phyloP scores from a whole-genome alignment of 2,888 invertebrate species.

The Bursaphelenchus okinawaensis region DNA sequence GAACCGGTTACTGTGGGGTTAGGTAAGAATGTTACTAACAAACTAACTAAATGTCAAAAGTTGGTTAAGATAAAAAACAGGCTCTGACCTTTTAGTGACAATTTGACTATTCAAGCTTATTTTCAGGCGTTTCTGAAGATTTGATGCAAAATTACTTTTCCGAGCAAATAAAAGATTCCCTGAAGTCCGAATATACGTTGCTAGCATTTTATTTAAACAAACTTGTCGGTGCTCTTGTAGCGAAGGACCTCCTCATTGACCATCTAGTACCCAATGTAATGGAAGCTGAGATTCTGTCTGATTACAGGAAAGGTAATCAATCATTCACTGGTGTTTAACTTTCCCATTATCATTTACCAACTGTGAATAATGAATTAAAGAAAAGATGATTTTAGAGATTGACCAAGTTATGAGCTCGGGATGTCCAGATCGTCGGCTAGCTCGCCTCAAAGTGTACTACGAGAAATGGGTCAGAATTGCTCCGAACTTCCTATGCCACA shows the following conservation, averaged over 20 bases:
- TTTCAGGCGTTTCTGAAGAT: not conserved
- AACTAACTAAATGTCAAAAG: no score
- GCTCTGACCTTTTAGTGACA: no score
- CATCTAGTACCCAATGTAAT: not conserved
- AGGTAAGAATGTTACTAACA: not conserved
- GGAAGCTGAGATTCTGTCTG: not conserved
- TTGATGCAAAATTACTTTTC: not conserved
- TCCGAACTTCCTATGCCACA: not conserved
- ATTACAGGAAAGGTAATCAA: not conserved
- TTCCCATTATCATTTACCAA: not conserved
- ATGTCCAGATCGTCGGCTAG: not conserved
- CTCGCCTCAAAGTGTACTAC: not conserved
- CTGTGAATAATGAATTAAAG: no score
- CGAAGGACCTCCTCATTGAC: not conserved
- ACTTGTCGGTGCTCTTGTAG: not conserved
- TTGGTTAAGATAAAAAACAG: no score
- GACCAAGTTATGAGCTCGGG: not conserved
- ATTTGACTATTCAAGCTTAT: no score
- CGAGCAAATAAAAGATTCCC: not conserved
- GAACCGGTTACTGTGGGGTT: not conserved
- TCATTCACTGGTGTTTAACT: no score
- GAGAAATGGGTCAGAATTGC: not conserved
- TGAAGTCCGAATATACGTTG: not conserved
- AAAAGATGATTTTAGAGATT: no score
- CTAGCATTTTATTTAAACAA: not conserved